These are phyloP conservation scores for Stenchaetothrips biformis DNA, from an alignment of 2,888 invertebrate genomes.

Conservation along the genomic window DNA sequence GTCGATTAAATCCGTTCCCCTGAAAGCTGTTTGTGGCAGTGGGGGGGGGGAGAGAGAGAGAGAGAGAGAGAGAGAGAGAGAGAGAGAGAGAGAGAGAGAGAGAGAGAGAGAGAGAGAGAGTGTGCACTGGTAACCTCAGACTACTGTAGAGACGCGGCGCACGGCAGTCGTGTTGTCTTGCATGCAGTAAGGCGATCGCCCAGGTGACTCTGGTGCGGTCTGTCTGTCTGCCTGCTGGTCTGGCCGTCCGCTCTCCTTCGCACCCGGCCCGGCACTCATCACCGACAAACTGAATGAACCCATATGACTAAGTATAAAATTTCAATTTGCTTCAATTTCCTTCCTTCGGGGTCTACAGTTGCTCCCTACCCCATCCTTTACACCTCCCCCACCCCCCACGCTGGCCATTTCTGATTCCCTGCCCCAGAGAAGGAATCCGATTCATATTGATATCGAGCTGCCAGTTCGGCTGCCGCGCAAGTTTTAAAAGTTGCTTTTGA, in stretches of 20 bases:
- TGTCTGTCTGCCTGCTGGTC: too few relatives aligned
- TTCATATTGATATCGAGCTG: slow-evolving; percentile 21
- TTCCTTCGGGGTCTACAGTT: not conserved
- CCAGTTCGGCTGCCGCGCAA: not conserved
- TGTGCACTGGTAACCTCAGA: too few relatives aligned
- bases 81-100: not conserved
- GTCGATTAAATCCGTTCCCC: not conserved
- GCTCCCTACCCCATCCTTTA: not conserved
- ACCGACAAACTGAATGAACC: not conserved
- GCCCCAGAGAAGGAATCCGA: not conserved
- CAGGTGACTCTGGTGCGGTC: too few relatives aligned
- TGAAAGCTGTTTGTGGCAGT: not conserved
- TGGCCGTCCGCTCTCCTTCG: not conserved
- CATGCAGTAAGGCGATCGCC: too few relatives aligned
- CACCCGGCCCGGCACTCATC: not conserved
- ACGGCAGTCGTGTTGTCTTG: not conserved
- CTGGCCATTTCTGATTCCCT: not conserved
- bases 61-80: not conserved
- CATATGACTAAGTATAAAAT: slow-evolving; percentile 14
- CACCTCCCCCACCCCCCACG: not conserved
- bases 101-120: not conserved
- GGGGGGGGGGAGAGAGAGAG: not conserved
- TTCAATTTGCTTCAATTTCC: not conserved
- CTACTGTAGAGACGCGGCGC: not conserved
- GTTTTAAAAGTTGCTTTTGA: slow-evolving; percentile 21